phyloP scores from a whole-genome alignment of 1,140 invertebrate species.

The Lasaia peninsularis region DNA sequence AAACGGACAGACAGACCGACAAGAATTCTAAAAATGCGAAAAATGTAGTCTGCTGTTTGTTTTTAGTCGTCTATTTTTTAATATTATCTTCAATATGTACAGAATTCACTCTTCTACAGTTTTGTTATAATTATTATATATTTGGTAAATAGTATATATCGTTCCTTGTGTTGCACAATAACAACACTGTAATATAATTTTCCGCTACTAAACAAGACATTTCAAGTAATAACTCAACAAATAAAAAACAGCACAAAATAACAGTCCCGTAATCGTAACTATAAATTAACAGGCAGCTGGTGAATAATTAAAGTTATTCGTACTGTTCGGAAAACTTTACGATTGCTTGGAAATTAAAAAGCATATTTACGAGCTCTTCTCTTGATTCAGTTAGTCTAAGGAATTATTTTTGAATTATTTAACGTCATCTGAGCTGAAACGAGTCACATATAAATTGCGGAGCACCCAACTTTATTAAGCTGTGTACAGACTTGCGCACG shows the following conservation, averaged over 20 bases:
- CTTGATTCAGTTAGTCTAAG: slow-evolving; percentile 20
- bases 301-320: slow-evolving; percentile 8
- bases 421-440: slow-evolving; percentile 11
- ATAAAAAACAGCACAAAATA: neutral
- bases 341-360: slow-evolving; percentile 33
- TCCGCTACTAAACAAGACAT: neutral
- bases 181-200: neutral
- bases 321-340: neutral
- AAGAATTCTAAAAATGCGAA: no score
- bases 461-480: slow-evolving; percentile 3
- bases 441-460: slow-evolving; percentile 14
- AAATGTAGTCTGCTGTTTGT: no score
- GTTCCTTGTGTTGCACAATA: no score
- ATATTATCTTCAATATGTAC: no score
- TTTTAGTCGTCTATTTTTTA: no score
- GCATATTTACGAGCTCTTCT: slow-evolving; percentile 29
- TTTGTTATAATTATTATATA: no score
- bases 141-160: no score
- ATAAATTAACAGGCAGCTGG: neutral
- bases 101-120: no score
- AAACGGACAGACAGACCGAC: no score
- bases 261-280: slow-evolving; percentile 1
- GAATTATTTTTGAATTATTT: slow-evolving; percentile 29
- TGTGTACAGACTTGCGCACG: neutral
- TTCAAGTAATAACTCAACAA: neutral